Base-by-base conservation (phyloP, 1,140 invertebrate genomes). In the Bilobella aurantiaca region DNA sequence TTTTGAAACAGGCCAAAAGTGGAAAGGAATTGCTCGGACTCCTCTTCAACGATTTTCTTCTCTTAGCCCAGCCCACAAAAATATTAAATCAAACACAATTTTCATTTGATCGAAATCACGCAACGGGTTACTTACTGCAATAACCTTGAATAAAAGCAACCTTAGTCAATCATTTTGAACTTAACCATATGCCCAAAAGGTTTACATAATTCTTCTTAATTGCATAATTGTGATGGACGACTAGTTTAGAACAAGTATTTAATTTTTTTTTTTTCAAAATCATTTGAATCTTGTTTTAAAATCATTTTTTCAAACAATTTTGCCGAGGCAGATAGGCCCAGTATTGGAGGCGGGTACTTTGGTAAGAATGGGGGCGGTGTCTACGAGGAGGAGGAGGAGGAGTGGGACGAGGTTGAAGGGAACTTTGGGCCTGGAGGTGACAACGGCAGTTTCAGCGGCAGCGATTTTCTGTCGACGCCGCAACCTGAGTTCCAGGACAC, bases 21-120 rank as follows among this genome's bases (percentile, higher is more conserved):
- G 86, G 86, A 23, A 89, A 89, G 77, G 88, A 91, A 75, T 77
- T 92, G 18, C 79, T 89, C 21, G 86, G 81, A 14, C 89, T 91
- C 76, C 78, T 91, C 2, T 87, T 90, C 63, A 91, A 89, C 75
- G 89, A 92, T 76, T 90, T 91, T 75, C 75, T 91, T 3, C 74
- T 92, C 16, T 79, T 92, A 46, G 83, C 86, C 12, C 81, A 84
- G 74, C 83, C 86, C 12, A 77, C 75, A 65, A 84, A 84, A 72
- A 75, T 78, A 1, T 63, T 83, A 1, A 78, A 77, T 49, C 80
- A 82, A 57, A 79, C 80, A 70, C 73, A 79, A n/a, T 88, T 89
- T 75, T 82, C 82, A 16, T 87, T 88, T 75, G 86, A 88, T 69
- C 79, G 82, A 59, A 84, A 85, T 63, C 78, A 81, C 30, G 82